Conservation (phyloP, 2,888 invertebrate genomes). For the Orthosia cruda region DNA sequence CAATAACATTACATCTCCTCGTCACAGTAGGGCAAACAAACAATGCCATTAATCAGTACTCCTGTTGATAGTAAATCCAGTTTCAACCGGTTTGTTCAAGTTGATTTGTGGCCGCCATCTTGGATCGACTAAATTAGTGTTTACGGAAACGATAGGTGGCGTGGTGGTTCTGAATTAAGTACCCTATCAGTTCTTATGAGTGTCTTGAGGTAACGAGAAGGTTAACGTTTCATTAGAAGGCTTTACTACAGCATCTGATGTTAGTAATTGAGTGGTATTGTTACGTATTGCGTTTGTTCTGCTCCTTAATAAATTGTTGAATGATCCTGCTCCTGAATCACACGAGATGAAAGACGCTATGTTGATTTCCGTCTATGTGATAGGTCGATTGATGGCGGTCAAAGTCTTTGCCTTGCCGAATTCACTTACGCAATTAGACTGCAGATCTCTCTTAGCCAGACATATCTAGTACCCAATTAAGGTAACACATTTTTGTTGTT, state of each 20-base stretch:
- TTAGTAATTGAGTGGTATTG: not conserved
- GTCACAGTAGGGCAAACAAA: slow-evolving; percentile 41
- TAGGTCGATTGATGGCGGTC: too few species aligned
- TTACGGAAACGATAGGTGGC: slow-evolving; percentile 7
- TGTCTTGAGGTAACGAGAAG: slow-evolving; percentile 25
- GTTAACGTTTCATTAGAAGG: slow-evolving; percentile 11
- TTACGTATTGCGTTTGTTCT: not conserved
- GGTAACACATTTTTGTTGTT: too few species aligned
- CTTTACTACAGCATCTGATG: not conserved
- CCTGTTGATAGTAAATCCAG: slow-evolving; percentile 34
- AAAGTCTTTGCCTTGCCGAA: too few species aligned
- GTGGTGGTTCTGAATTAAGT: slow-evolving; percentile 19
- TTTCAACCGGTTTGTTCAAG: slow-evolving; percentile 28
- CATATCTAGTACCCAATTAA: too few species aligned
- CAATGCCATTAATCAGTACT: slow-evolving; percentile 48
- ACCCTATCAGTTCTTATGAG: slow-evolving; percentile 20
- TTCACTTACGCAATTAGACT: too few species aligned
- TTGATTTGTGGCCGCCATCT: slow-evolving; percentile 32
- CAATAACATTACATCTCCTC: slow-evolving; percentile 31
- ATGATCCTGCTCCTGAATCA: too few species aligned
- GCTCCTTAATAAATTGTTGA: not conserved
- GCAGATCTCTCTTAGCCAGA: too few species aligned
- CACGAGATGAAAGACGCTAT: too few species aligned
- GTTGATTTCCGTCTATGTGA: too few species aligned
- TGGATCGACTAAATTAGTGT: slow-evolving; percentile 24